Conservation (phyloP, 92 coral and sea anemone genomes). For the Epizoanthus stellaris region DNA sequence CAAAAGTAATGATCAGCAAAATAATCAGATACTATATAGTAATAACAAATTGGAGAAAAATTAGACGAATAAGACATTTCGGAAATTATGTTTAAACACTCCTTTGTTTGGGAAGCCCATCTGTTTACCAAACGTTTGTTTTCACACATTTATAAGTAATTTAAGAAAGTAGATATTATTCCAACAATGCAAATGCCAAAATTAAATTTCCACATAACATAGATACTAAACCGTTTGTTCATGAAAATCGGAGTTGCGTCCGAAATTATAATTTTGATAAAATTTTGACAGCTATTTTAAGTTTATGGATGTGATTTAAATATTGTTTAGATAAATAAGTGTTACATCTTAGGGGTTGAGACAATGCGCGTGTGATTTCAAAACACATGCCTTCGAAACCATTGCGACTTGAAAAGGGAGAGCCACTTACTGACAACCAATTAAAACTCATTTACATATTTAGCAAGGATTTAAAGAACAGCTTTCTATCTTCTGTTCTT, state of each 20-base stretch:
- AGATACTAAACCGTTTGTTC: conserved; percentile 29
- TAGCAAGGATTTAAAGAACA: conserved; percentile 71
- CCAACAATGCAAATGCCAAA: conserved; percentile 66
- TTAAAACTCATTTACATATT: conserved; percentile 85
- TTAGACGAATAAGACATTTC: conserved; percentile 6
- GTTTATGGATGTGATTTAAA: conserved; percentile 28
- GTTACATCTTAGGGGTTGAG: conserved; percentile 35
- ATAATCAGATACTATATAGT: not conserved
- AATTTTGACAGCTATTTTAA: conserved; percentile 25
- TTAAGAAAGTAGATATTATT: conserved; percentile 5
- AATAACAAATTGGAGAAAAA: conserved; percentile 7
- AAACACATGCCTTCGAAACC: conserved; percentile 45
- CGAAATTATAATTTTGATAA: not conserved
- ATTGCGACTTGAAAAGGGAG: conserved; percentile 44
- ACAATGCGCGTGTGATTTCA: conserved; percentile 50
- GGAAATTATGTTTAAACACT: conserved; percentile 57
- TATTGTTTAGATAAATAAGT: conserved; percentile 41
- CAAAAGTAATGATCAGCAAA: not conserved
- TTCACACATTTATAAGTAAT: conserved; percentile 59
- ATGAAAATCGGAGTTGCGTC: too few relatives aligned
- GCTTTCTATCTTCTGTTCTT: conserved; percentile 58
- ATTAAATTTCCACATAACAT: conserved; percentile 55
- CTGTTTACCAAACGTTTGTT: conserved; percentile 76
- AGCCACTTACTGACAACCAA: conserved; percentile 61
- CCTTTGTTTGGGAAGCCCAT: conserved; percentile 62